Percentiles rank a stretch among this genome's conserved stretches.
phyloP scores from a whole-genome alignment of 2,113 vertebrate species.

The Misgurnus mizolepis region DNA sequence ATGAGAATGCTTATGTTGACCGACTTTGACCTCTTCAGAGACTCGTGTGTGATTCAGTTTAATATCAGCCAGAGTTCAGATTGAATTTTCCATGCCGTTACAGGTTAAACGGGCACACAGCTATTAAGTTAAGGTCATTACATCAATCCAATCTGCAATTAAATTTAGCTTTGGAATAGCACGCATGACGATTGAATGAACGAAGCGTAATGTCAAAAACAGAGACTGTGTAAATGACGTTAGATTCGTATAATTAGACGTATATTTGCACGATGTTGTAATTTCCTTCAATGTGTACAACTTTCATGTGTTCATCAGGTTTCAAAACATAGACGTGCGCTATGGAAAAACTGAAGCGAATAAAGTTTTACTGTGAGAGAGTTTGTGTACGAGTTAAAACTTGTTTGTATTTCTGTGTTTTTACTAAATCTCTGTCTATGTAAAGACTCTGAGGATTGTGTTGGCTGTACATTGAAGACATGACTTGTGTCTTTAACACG shows the following conservation, averaged over 20 bases:
- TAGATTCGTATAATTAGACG: not conserved
- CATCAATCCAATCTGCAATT: too few species aligned
- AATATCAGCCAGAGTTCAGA: not conserved
- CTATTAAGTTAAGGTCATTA: too few species aligned
- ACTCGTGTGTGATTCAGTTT: slow-evolving; percentile 17
- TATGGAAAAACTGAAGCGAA: slow-evolving; percentile 6
- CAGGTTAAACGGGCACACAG: too few species aligned
- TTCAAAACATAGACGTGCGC: slow-evolving; percentile 15
- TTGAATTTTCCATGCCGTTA: not conserved
- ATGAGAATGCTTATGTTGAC: not conserved
- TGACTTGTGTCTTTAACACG: too few species aligned
- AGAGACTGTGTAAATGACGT: not conserved
- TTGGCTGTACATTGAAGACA: too few species aligned
- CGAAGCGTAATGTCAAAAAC: not conserved
- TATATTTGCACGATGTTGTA: not conserved
- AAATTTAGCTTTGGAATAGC: too few species aligned
- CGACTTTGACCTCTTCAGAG: not conserved
- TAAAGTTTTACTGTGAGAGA: not conserved
- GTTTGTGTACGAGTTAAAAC: not conserved
- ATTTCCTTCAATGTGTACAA: slow-evolving; percentile 5
- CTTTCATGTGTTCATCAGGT: not conserved
- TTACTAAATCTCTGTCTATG: too few species aligned
- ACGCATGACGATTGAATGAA: not conserved
- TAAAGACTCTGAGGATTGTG: too few species aligned
- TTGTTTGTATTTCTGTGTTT: not conserved